These are phyloP conservation scores for Labeo calbasu DNA, from an alignment of 2,797 vertebrate species.

Conservation along the genomic window DNA sequence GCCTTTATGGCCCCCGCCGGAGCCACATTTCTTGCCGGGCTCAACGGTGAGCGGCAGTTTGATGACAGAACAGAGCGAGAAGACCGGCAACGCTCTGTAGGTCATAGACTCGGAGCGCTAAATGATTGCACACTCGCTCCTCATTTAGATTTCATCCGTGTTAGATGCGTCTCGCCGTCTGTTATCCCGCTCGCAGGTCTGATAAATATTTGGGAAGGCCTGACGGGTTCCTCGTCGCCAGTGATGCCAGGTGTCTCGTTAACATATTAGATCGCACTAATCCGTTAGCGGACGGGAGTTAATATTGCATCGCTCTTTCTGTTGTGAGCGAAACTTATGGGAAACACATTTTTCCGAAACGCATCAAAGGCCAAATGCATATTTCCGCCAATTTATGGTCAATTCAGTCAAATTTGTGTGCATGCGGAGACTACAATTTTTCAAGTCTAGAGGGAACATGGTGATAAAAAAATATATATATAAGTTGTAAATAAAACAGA, in stretches of 20 bases:
- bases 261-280: constrained; percentile 16
- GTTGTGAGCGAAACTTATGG: not conserved
- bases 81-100: constrained; percentile 36
- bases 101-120: constrained; percentile 49
- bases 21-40: constrained; percentile 55
- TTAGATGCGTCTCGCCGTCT: constrained; percentile 26
- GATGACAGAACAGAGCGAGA: constrained; percentile 57
- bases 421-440: not conserved
- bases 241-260: constrained; percentile 35
- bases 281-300: constrained; percentile 14
- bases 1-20: constrained; percentile 56
- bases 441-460: not conserved
- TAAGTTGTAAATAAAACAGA: too few species aligned
- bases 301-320: not conserved
- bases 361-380: not conserved
- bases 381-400: not conserved
- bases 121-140: constrained; percentile 54
- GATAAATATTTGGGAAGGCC: constrained; percentile 41
- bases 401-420: constrained; percentile 3
- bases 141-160: constrained; percentile 33
- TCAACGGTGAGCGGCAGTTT: constrained; percentile 44
- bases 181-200: constrained; percentile 31
- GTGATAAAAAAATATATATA: not conserved
- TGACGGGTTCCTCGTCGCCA: not conserved
- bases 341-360: not conserved